These are phyloP conservation scores for Dione vanillae DNA, from an alignment of 2,888 invertebrate genomes.

Conservation along the genomic window DNA sequence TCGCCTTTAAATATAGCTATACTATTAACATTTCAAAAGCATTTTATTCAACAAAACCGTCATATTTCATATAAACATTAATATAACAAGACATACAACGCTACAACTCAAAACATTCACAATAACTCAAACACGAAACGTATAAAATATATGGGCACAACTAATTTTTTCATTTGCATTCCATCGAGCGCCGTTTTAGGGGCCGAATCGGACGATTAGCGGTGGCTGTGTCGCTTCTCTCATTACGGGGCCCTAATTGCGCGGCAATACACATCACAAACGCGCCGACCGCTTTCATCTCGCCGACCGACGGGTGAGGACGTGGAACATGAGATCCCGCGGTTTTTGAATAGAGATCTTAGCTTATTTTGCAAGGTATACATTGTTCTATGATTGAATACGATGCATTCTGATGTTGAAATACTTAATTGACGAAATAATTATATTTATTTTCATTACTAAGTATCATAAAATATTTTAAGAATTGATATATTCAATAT, in stretches of 20 bases:
- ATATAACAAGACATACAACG: neutral
- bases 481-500: too few relatives aligned
- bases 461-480: too few relatives aligned
- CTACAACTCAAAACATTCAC: constrained; percentile 6
- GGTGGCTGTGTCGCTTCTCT: constrained; percentile 78
- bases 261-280: constrained; percentile 72
- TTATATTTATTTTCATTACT: too few relatives aligned
- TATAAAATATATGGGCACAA: constrained; percentile 3
- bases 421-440: too few relatives aligned
- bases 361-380: neutral
- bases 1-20: neutral
- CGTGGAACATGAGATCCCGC: constrained; percentile 45
- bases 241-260: constrained; percentile 80
- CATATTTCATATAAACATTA: constrained; percentile 6
- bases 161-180: constrained; percentile 35
- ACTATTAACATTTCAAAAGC: constrained; percentile 5
- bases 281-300: constrained; percentile 80
- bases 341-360: constrained; percentile 34
- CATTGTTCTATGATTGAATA: neutral
- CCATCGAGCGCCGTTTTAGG: constrained; percentile 50
- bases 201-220: constrained; percentile 71
- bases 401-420: too few relatives aligned
- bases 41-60: neutral
- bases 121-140: constrained; percentile 15
- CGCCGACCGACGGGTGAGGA: constrained; percentile 59